Evolutionary conservation across 2,113 vertebrate genomes (phyloP).

Genomic region (Callipepla squamata): DNA sequence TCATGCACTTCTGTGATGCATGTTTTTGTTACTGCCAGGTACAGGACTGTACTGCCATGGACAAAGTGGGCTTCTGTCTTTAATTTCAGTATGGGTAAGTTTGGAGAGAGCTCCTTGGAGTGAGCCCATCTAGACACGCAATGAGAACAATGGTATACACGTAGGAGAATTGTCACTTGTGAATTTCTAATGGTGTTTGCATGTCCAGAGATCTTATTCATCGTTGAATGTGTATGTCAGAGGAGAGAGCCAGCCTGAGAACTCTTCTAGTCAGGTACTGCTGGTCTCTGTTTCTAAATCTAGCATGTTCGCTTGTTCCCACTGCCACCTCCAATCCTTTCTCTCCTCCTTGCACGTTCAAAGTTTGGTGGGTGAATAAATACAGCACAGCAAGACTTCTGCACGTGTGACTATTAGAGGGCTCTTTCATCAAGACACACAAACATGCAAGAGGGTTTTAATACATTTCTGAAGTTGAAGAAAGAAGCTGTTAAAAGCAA

Average conservation of each 20-base stretch:
- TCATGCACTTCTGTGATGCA: neutral
- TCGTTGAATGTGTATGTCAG: neutral
- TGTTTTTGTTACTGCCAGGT: neutral
- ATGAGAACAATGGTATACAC: neutral
- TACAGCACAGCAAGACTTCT: neutral
- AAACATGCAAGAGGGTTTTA: neutral
- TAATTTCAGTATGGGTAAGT: fast-evolving
- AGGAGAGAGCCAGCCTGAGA: neutral
- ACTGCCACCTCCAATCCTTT: neutral
- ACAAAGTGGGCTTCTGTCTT: neutral
- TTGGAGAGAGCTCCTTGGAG: neutral
- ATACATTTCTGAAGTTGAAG: neutral
- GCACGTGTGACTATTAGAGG: neutral
- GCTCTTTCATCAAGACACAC: neutral
- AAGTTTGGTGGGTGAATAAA: neutral
- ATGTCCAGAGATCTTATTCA: neutral
- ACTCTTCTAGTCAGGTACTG: neutral
- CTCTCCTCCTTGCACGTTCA: neutral
- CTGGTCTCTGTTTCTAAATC: neutral
- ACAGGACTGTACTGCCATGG: neutral
- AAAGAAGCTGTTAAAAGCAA: neutral
- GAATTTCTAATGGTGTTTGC: neutral
- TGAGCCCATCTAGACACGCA: neutral
- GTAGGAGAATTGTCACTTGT: neutral
- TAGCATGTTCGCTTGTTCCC: neutral